Percentiles rank a stretch among this genome's conserved stretches.
Conservation (phyloP, 2,797 vertebrate genomes). For the Hoplostethus atlanticus region DNA sequence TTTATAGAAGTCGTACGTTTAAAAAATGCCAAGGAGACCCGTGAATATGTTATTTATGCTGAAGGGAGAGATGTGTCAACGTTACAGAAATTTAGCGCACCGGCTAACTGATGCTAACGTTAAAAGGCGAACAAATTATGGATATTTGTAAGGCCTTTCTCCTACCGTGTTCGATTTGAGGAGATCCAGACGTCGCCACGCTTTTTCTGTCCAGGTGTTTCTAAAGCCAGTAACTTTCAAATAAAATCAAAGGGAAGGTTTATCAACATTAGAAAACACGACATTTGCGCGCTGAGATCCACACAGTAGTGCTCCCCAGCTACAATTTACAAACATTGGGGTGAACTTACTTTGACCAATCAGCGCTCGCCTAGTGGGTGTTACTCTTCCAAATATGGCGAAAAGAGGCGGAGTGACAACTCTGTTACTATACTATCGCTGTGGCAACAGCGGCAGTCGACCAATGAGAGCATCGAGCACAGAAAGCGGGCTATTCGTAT, state of each 20-base stretch:
- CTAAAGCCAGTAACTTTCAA: slow-evolving; percentile 63
- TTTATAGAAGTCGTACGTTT: not conserved
- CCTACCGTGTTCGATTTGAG: slow-evolving; percentile 59
- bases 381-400: slow-evolving; percentile 69
- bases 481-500: slow-evolving; percentile 87
- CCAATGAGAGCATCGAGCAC: slow-evolving; percentile 76
- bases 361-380: slow-evolving; percentile 60
- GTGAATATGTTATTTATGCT: not conserved
- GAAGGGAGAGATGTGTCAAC: not conserved
- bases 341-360: slow-evolving; percentile 76
- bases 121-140: slow-evolving; percentile 5
- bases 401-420: slow-evolving; percentile 72
- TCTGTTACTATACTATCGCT: slow-evolving; percentile 80
- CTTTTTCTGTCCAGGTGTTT: slow-evolving; percentile 16
- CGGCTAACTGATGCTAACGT: slow-evolving; percentile 68
- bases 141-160: not conserved
- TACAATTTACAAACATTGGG: slow-evolving; percentile 84
- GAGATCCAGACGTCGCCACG: slow-evolving; percentile 49
- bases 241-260: slow-evolving; percentile 64
- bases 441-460: slow-evolving; percentile 73
- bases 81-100: slow-evolving; percentile 58
- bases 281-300: slow-evolving; percentile 86
- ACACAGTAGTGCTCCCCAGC: slow-evolving; percentile 57
- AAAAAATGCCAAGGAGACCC: not conserved
- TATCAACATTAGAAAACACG: slow-evolving; percentile 68